Evolutionary conservation across 2,797 vertebrate species (phyloP), one percentile per base, ranked within the genome.

Genomic region (Cyprinella venusta): DNA sequence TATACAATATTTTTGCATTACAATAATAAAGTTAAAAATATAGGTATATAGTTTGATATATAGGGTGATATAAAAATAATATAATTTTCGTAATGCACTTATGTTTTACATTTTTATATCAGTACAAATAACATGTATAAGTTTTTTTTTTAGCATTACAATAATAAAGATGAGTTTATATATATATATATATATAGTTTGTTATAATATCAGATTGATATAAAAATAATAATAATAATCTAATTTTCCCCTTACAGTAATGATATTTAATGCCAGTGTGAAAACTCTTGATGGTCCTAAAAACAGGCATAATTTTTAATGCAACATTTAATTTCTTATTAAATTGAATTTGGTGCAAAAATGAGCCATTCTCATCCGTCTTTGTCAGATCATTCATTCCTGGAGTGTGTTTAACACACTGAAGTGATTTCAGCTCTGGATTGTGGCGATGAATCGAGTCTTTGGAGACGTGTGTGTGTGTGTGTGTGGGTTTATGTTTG

Each of bases 261-360:
- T 38, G 6, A 0, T 15, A 48, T 19, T 48, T 50, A 71, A 18
- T 71, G 45, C 4, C 69, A 72, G 26, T 30, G 19, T 16, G 3
- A 54, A 67, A 79, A 24, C 38, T 59, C 21, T n/a, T 40, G 56
- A 69, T 38, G 50, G 33, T 26, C 40, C 64, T 42, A 70, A 70
- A 80, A 42, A 72, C 48, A 56, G 16, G 50, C 19, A 24, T 56
- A 1, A 30, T 13, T 24, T 24, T 70, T 30, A 8, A 70, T 30
- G 33, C 10, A 56, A 80, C 56, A 70, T 21, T 45, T 45, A 16
- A n/a, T 59, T 30, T 79, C 2, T 3, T 64, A 18, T 26, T 3
- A 36, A 8, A 24, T 48, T n/a, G 45, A 42, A 61, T 59, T 59
- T 76, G 21, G 26, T 54, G 54, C 13, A 21, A 67, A 79, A 33